Conservation (phyloP, 2,888 invertebrate species). For the Euproctis similis region DNA sequence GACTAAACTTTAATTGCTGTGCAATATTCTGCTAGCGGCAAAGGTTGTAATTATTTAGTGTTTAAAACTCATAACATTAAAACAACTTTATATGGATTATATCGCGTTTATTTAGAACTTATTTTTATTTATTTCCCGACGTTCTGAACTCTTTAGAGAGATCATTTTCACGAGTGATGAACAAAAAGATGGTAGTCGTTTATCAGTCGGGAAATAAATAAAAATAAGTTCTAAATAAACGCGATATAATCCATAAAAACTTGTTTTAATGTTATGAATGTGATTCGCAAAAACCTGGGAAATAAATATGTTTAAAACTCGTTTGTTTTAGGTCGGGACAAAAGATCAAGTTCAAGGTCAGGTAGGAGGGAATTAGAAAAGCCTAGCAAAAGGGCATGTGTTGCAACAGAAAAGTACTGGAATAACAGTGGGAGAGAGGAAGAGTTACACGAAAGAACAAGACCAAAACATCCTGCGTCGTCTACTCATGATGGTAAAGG, state of each 20-base stretch:
- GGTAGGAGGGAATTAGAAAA: slow-evolving; percentile 59
- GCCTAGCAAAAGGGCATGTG: slow-evolving; percentile 55
- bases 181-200: background rate
- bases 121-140: too few relatives aligned
- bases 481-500: slow-evolving; percentile 55
- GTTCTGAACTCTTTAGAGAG: too few relatives aligned
- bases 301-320: background rate
- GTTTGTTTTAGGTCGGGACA: slow-evolving; percentile 49
- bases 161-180: too few relatives aligned
- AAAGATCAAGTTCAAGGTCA: slow-evolving; percentile 59
- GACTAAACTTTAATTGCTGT: too few relatives aligned
- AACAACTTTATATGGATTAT: too few relatives aligned
- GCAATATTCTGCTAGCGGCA: background rate
- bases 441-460: slow-evolving; percentile 48
- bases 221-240: too few relatives aligned
- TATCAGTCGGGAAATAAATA: background rate
- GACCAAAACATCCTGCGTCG: slow-evolving; percentile 47
- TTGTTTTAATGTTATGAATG: too few relatives aligned
- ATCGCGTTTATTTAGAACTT: too few relatives aligned
- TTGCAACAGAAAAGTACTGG: slow-evolving; percentile 59
- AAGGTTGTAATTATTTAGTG: background rate
- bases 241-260: too few relatives aligned
- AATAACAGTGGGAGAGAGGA: slow-evolving; percentile 51
- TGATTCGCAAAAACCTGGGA: too few relatives aligned
- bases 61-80: too few relatives aligned